Evolutionary conservation across 2,797 vertebrate species (phyloP), one percentile per base, ranked within the genome.

Genomic region (Amniataba percoides): DNA sequence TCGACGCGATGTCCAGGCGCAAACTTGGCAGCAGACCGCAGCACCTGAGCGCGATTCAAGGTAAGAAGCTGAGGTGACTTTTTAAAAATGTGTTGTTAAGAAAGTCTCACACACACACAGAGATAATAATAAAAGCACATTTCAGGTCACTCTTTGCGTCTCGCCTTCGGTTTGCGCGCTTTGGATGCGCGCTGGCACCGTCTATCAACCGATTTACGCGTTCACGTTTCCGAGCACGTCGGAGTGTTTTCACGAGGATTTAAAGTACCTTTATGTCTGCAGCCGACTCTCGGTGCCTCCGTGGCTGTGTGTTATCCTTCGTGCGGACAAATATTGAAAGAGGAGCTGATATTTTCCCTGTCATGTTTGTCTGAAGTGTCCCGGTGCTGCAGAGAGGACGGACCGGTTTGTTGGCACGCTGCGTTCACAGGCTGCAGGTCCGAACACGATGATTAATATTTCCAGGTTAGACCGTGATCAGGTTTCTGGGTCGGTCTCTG

Each of bases 21-120:
- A 96, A 96, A 95, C 92, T 96, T 91, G 95, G 95, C 67, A 96
- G 95, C 88, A 91, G 93, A 94, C 95, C 95, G 77, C 95, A 95
- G 89, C 95, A 96, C 95, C 94, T 96, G 94, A 95, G 93, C 49
- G 88, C 87, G 48, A 94, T 96, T 85, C 92, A 95, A 94, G 95
- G 95, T 96, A 93, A 92, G 39, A 49, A 34, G 42, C 27, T 3
- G 27, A 31, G 27, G 27, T 31, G 27, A 31, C 27, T 31, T 31
- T 31, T n/a, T n/a, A n/a, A n/a, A n/a, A n/a, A n/a, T 31, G 27
- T 31, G 62, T 40, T 77, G 19, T 42, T 23, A 21, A 42, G 2
- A 58, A 52, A 57, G 15, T 9, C 4, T 55, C 55, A 36, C 6
- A 8, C 56, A 75, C n/a, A n/a, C n/a, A n/a, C n/a, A n/a, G n/a